Evolutionary conservation across 2,888 invertebrate species (phyloP), one percentile per base, ranked within the genome.

Genomic region (Brachyptera putata): DNA sequence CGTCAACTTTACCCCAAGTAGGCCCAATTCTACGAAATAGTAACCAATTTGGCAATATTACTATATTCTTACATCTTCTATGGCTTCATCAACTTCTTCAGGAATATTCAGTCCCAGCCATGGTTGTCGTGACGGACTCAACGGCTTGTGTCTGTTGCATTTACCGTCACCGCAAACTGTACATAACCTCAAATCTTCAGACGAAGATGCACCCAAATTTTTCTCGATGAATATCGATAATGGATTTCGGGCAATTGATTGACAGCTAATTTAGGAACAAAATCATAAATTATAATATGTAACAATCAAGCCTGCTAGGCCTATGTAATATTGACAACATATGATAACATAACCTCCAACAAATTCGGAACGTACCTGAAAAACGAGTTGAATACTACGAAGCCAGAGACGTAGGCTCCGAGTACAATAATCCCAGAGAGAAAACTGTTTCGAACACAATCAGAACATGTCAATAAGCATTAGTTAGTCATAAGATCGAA

Each of bases 21-120:
- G n/a, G n/a, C n/a, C n/a, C n/a, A n/a, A n/a, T n/a, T n/a, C n/a
- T n/a, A n/a, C n/a, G n/a, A n/a, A n/a, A n/a, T n/a, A n/a, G n/a
- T n/a, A n/a, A n/a, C n/a, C n/a, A n/a, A n/a, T n/a, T n/a, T n/a
- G n/a, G n/a, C n/a, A n/a, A n/a, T n/a, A n/a, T n/a, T n/a, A n/a
- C n/a, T n/a, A n/a, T n/a, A 56, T 57, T 75, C 77, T 79, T 74
- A 91, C 88, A 74, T 87, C 84, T 77, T 89, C 86, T 67, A 91
- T 77, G 30, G 89, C 85, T 68, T 79, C 76, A 73, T 91, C 89
- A 60, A 91, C 77, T 69, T 87, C 85, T 70, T 83, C 80, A 60
- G 85, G 84, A 69, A 91, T 78, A 63, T 79, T 77, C 1, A 89
- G 73, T 62, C 83, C 81, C 56, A 79, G 81, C 87, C 87, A 88